phyloP scores from a whole-genome alignment of 2,888 invertebrate species.

The Aricia artaxerxes region DNA sequence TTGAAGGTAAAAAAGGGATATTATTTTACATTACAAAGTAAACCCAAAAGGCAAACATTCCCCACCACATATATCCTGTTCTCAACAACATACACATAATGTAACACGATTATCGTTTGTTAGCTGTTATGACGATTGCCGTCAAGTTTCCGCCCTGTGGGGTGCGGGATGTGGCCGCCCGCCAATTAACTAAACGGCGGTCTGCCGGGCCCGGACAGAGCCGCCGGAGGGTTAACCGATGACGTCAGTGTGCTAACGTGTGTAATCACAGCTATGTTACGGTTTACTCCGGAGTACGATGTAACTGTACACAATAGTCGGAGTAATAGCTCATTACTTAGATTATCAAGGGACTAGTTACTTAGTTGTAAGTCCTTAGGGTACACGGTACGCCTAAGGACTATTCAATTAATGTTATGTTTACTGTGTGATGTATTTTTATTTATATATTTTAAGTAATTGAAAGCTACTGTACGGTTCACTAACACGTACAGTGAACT shows the following conservation, averaged over 20 bases:
- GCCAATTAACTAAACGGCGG: conserved; percentile 2
- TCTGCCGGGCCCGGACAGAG: not conserved
- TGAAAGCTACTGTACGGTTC: no score
- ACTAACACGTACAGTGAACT: no score
- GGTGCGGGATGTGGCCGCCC: not conserved
- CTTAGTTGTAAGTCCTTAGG: no score
- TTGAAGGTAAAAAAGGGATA: no score
- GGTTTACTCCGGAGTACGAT: not conserved
- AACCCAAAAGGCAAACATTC: not conserved
- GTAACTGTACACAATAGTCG: not conserved
- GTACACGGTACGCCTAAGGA: no score
- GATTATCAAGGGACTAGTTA: no score
- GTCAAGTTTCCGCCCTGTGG: not conserved
- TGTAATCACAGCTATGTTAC: not conserved
- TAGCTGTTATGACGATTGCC: not conserved
- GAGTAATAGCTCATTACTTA: not conserved
- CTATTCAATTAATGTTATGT: no score
- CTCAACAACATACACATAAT: not conserved
- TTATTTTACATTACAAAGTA: no score
- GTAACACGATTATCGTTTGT: not conserved
- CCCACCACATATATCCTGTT: not conserved
- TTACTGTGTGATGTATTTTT: no score
- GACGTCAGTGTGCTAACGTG: not conserved
- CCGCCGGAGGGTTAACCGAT: conserved; percentile 2
- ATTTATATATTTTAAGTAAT: no score